Evolutionary conservation across 2,888 invertebrate genomes (phyloP), one percentile per base, ranked within the genome.

Genomic region (Microctonus hyperodae): DNA sequence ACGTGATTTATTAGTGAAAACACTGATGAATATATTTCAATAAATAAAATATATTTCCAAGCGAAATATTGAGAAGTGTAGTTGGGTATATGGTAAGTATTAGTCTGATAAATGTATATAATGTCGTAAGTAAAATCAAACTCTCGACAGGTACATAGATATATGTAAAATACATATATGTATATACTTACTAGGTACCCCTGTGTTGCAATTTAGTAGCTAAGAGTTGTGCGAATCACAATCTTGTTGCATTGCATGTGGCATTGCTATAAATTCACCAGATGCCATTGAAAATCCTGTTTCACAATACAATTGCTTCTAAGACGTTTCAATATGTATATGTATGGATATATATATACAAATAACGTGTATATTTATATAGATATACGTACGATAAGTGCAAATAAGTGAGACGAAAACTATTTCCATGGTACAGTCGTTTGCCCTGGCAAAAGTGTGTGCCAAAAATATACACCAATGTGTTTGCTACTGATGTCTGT

Each of bases 401-500:
- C 51, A 62, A 62, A 62, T 62, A 62, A 62, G 51, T 44, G 28
- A 51, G 62, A 16, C 35, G 37, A 62, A 62, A 16, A 62, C 62
- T 62, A 62, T 62, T 62, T 62, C 62, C 53, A 62, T 62, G 40
- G 60, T 28, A 62, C 51, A 37, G 60, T 31, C 28, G 59, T 25
- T 50, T 60, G 50, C 48, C 25, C 25, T 2, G 25, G 51, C 61
- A 53, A 31, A 51, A 48, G 50, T 60, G 60, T 62, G 62, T 62
- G 62, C 62, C 62, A 62, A 62, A 62, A 55, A 62, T 62, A n/a
- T n/a, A 62, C 40, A 61, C 48, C 51, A 31, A 53, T 53, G 53
- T 62, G 55, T 62, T 62, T 62, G 62, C 51, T 51, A 62, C 62
- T 62, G 62, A 33, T 37, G 51, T 53, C 51, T 60, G 60, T 50